These are phyloP conservation scores for Ctenoplectra terminalis DNA, from an alignment of 1,140 invertebrate genomes.

Conservation along the genomic window DNA sequence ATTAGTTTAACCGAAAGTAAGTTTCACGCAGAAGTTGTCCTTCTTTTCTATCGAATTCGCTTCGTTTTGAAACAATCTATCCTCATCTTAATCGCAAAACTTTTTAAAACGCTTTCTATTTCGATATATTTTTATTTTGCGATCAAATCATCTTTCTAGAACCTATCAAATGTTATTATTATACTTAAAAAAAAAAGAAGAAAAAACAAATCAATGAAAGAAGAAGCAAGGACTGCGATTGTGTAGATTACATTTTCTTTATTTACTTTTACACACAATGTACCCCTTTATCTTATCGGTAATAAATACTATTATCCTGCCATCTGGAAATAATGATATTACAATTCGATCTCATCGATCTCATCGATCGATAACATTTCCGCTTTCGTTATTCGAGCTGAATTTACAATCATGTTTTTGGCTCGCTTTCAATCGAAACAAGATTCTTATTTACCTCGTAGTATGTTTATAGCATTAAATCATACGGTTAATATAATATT, in stretches of 20 bases:
- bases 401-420: too few relatives aligned
- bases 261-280: neutral
- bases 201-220: too few relatives aligned
- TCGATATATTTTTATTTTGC: neutral
- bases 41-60: neutral
- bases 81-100: neutral
- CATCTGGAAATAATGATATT: constrained; percentile 27
- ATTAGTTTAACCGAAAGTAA: neutral
- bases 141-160: neutral
- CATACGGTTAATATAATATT: neutral
- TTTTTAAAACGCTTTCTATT: neutral
- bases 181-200: neutral
- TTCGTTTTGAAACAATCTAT: neutral
- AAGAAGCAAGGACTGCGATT: neutral
- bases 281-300: neutral
- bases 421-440: constrained; percentile 18
- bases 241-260: neutral
- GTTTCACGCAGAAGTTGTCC: neutral
- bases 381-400: neutral
- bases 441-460: neutral
- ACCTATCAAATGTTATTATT: neutral
- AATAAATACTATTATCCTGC: constrained; percentile 39
- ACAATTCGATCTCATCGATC: neutral
- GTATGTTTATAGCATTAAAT: neutral
- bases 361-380: constrained; percentile 36